Base-by-base conservation (phyloP, 2,797 vertebrate species). In the Philypnodon macrostomus region DNA sequence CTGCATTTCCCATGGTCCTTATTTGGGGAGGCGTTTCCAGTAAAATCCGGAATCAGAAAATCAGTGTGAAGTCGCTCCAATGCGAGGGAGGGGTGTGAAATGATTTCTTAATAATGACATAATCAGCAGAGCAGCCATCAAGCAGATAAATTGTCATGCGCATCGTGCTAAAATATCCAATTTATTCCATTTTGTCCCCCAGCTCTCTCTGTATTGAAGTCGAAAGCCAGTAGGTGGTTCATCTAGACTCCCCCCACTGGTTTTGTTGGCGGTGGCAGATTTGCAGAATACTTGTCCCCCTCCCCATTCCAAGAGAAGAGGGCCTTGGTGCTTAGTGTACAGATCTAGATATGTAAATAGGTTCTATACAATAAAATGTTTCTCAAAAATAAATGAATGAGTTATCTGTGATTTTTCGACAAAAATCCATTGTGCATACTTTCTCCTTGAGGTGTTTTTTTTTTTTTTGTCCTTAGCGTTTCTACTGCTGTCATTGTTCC, bases 91-190 rank as follows among this genome's bases (percentile, higher is more conserved):
- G 61, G 79, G 89, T 91, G 23, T 6, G 27, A 92, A 91, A 94
- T 92, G 88, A 90, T 93, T 91, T 94, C 82, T 93, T 94, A 94
- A 95, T 95, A 93, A 94, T 92, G 90, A 92, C 92, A 93, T 95
- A 95, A 94, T 98, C 93, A 97, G 95, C 93, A 97, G 94, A 93
- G 94, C 93, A 97, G 95, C 95, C 94, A 98, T 95, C 93, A 96
- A 96, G 95, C 95, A 96, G 95, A 95, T 95, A 96, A 97, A 97
- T 97, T 94, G 95, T 96, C 96, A 98, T 98, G 96, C 96, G 95
- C 93, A 85, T 97, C 96, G 95, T 98, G 96, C 95, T 96, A 96
- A 96, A 96, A 95, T 93, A 95, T 92, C 93, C 94, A 92, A 88
- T 93, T 92, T 90, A 91, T 63, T 73, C 12, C 37, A 19, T 23